These are phyloP conservation scores for Tanaodytes sp. DNA, from an alignment of 2,888 invertebrate species.

Conservation along the genomic window DNA sequence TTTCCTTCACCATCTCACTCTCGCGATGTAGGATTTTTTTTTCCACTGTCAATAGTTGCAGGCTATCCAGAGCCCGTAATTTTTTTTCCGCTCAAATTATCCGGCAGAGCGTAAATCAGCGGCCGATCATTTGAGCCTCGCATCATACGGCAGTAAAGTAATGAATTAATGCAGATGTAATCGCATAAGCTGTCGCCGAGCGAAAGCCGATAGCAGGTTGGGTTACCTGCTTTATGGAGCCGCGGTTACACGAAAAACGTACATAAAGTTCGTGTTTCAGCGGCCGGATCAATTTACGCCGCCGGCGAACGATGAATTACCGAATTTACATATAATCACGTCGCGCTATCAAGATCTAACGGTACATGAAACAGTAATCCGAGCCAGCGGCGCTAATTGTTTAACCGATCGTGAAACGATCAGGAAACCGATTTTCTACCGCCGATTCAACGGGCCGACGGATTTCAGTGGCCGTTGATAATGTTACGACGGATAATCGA, in stretches of 20 bases:
- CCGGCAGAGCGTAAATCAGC: not conserved
- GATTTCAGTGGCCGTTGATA: not conserved
- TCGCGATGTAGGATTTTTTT: slow-evolving; percentile 20
- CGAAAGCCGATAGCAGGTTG: slow-evolving; percentile 33
- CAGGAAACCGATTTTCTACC: not conserved
- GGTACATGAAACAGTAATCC: slow-evolving; percentile 31
- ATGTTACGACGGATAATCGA: too few species aligned
- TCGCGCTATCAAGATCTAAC: slow-evolving; percentile 28
- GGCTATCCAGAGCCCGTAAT: slow-evolving; percentile 1
- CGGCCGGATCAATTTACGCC: slow-evolving; percentile 39
- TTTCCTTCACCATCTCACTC: too few species aligned
- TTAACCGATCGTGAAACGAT: slow-evolving; percentile 19
- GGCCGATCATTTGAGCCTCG: slow-evolving; percentile 12
- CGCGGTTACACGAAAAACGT: slow-evolving; percentile 32
- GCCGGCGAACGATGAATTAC: slow-evolving; percentile 38
- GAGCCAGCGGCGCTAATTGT: slow-evolving; percentile 27
- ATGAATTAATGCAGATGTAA: slow-evolving; percentile 39
- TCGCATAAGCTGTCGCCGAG: slow-evolving; percentile 32
- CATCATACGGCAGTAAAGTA: slow-evolving; percentile 29
- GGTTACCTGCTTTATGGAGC: slow-evolving; percentile 42
- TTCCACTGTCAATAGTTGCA: slow-evolving; percentile 23
- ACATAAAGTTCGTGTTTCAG: slow-evolving; percentile 38
- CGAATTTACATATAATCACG: slow-evolving; percentile 34
- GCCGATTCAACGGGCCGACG: not conserved
- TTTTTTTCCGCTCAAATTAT: not conserved